Percentiles rank a stretch among this genome's conserved stretches.
phyloP scores from a whole-genome alignment of 2,113 vertebrate genomes.

The Poeciliopsis prolifica region DNA sequence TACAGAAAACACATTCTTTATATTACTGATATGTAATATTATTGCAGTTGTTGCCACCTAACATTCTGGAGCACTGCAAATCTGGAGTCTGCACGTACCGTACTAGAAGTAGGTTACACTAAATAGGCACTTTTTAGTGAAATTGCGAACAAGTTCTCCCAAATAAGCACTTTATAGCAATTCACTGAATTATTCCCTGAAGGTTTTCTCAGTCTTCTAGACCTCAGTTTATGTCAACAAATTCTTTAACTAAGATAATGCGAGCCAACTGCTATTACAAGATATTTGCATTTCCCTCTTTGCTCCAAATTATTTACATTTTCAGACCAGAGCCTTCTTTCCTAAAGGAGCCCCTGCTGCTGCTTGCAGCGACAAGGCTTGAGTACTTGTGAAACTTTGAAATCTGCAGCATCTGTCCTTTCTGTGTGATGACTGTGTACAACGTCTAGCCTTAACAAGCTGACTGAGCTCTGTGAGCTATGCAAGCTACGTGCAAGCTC shows the following conservation, averaged over 20 bases:
- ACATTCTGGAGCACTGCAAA: neutral
- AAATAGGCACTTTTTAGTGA: no score
- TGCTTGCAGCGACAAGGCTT: neutral
- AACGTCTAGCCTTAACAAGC: neutral
- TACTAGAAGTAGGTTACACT: neutral
- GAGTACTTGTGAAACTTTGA: neutral
- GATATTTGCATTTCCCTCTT: neutral
- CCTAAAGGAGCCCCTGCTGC: neutral
- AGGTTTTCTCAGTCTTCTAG: neutral
- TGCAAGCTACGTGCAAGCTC: neutral
- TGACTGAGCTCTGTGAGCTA: neutral
- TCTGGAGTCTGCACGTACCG: neutral
- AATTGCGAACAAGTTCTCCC: no score
- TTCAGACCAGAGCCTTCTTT: neutral
- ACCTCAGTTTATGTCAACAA: neutral
- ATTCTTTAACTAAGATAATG: neutral
- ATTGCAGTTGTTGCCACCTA: neutral
- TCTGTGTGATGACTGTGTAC: neutral
- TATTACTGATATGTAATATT: neutral
- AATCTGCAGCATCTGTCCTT: conserved; percentile 1
- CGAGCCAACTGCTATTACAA: neutral
- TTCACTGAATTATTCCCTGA: neutral
- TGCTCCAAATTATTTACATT: neutral
- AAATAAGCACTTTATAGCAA: neutral
- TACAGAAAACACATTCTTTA: neutral